Evolutionary conservation across 1,140 invertebrate genomes (phyloP).

Genomic region (Pemphigus obesinymphae): DNA sequence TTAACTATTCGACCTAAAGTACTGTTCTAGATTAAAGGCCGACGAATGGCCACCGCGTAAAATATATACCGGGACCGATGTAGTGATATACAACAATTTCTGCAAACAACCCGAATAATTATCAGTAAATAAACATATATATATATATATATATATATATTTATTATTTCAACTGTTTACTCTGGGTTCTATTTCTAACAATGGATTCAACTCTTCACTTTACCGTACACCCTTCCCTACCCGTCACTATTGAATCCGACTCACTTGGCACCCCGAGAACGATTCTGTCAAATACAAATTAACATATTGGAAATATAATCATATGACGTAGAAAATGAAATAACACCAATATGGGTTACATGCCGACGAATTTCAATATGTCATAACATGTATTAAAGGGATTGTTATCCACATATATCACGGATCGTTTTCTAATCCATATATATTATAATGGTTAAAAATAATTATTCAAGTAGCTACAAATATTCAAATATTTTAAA

Average conservation of each 20-base stretch:
- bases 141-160: not conserved
- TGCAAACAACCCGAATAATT: slow-evolving; percentile 8
- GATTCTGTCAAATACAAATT: not conserved
- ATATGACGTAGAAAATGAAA: not conserved
- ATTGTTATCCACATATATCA: no score
- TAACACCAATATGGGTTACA: not conserved
- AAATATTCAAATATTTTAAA: no score
- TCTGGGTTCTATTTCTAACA: not conserved
- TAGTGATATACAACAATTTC: not conserved
- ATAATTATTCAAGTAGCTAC: no score
- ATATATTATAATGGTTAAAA: no score
- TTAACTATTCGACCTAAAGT: not conserved
- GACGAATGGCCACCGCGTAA: not conserved
- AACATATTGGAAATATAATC: not conserved
- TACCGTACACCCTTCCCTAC: not conserved
- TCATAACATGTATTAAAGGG: no score
- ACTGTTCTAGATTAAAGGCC: not conserved
- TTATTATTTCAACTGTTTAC: not conserved
- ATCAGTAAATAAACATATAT: slow-evolving; percentile 1
- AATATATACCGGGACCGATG: not conserved
- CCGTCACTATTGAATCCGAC: not conserved
- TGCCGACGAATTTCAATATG: no score
- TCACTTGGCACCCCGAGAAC: not conserved
- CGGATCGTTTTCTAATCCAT: no score
- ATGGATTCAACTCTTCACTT: not conserved